Conservation (phyloP, 1,140 invertebrate species). For the Trypoxylus dichotomus region DNA sequence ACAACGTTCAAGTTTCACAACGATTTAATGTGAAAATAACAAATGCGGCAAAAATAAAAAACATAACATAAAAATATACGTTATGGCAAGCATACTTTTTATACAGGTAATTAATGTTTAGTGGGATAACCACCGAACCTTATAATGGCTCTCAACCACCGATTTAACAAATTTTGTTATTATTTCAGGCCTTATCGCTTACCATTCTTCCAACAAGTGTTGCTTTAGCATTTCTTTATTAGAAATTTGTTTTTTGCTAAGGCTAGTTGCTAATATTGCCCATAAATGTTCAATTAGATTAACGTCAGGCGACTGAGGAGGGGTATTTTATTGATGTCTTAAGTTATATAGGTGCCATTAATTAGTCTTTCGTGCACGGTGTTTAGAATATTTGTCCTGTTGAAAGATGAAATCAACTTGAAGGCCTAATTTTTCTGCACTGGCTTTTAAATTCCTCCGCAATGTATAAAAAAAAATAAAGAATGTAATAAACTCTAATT, state of each 20-base stretch:
- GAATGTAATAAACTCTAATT: constrained; percentile 44
- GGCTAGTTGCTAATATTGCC: not conserved
- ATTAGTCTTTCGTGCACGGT: not conserved
- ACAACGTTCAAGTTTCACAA: no score
- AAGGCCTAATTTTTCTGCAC: constrained; percentile 39
- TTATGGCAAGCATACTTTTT: no score
- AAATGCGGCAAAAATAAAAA: no score
- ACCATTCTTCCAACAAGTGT: not conserved
- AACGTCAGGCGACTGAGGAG: constrained; percentile 35
- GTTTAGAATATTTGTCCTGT: constrained; percentile 27
- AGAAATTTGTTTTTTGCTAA: not conserved
- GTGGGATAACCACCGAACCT: not conserved
- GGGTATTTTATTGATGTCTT: not conserved
- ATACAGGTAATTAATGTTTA: not conserved
- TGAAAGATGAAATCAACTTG: constrained; percentile 32
- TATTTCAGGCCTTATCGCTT: not conserved
- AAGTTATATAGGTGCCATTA: constrained; percentile 20
- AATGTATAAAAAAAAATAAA: constrained; percentile 38
- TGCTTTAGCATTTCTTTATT: constrained; percentile 8
- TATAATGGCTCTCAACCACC: not conserved
- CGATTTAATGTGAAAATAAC: no score
- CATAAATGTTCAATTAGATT: constrained; percentile 40
- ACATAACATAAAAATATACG: no score
- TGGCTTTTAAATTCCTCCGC: constrained; percentile 35
- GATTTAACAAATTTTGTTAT: not conserved